phyloP scores from a whole-genome alignment of 2,113 vertebrate species.

The Conger conger region DNA sequence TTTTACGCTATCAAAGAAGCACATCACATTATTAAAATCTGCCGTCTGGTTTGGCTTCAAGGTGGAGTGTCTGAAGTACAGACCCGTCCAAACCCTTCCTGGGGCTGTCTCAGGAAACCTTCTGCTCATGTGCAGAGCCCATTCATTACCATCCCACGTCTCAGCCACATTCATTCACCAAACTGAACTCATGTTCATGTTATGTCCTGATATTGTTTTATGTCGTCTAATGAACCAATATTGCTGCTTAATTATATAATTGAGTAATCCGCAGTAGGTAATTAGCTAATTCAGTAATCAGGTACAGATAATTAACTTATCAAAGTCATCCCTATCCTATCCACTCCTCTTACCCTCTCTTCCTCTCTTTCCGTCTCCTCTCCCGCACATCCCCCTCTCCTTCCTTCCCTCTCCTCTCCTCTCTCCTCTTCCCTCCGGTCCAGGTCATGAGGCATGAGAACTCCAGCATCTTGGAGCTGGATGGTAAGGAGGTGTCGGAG shows the following conservation, averaged over 20 bases:
- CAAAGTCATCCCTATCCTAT: too few species aligned
- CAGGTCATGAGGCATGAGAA: constrained; percentile 95
- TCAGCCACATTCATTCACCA: too few species aligned
- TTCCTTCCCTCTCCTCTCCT: neutral
- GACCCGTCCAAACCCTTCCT: neutral
- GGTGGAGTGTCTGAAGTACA: neutral
- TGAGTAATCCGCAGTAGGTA: too few species aligned
- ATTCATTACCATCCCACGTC: too few species aligned
- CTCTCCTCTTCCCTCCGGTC: neutral
- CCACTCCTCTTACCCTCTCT: neutral
- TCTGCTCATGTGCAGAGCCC: too few species aligned
- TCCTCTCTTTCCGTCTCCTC: constrained; percentile 20
- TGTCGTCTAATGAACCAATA: too few species aligned
- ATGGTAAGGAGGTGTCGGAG: constrained; percentile 89
- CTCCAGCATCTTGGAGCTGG: constrained; percentile 86
- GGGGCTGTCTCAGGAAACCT: too few species aligned
- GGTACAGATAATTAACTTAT: too few species aligned
- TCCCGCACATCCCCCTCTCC: neutral
- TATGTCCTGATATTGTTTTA: too few species aligned
- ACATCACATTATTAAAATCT: neutral
- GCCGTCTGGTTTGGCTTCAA: neutral
- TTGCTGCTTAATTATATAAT: too few species aligned
- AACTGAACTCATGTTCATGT: too few species aligned
- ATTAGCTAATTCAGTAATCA: too few species aligned
- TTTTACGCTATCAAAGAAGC: neutral